Percentiles rank a stretch among this genome's conserved stretches.
phyloP scores from a whole-genome alignment of 2,113 vertebrate species.

The Ptilonorhynchus violaceus region DNA sequence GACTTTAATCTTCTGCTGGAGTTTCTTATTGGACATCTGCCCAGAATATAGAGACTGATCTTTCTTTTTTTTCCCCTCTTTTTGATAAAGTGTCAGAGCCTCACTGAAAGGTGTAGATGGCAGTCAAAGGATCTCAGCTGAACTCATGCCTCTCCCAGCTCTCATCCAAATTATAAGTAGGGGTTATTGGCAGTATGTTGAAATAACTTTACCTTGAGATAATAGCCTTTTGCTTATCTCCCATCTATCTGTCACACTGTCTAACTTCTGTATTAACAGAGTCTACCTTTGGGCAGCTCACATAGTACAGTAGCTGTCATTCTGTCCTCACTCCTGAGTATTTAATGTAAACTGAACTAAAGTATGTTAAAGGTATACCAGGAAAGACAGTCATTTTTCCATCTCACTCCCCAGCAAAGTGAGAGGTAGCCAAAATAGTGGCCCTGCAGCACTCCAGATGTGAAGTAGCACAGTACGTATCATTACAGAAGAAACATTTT shows the following conservation, averaged over 20 bases:
- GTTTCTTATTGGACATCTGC: conserved; percentile 73
- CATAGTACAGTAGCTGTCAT: conserved; percentile 79
- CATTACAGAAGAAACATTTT: conserved; percentile 47
- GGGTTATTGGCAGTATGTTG: conserved; percentile 75
- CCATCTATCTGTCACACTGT: conserved; percentile 76
- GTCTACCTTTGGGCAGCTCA: conserved; percentile 80
- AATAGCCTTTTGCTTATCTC: conserved; percentile 77
- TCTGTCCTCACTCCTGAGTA: conserved; percentile 75
- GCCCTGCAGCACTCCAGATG: conserved; percentile 80
- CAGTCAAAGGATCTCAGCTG: conserved; percentile 53
- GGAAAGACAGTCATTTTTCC: conserved; percentile 62
- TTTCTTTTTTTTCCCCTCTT: background rate
- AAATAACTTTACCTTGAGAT: conserved; percentile 81
- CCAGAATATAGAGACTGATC: conserved; percentile 70
- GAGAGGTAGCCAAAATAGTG: conserved; percentile 60
- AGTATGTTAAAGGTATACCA: conserved; percentile 67
- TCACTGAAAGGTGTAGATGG: conserved; percentile 68
- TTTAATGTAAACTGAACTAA: conserved; percentile 73
- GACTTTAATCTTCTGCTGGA: conserved; percentile 66
- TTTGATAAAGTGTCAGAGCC: conserved; percentile 73
- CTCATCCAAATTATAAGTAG: conserved; percentile 66
- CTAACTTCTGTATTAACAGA: conserved; percentile 80
- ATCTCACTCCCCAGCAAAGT: conserved; percentile 27
- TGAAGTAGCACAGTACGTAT: conserved; percentile 23
- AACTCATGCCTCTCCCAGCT: conserved; percentile 65